Base-by-base conservation (phyloP, 2,888 invertebrate species). In the Rhingia rostrata region DNA sequence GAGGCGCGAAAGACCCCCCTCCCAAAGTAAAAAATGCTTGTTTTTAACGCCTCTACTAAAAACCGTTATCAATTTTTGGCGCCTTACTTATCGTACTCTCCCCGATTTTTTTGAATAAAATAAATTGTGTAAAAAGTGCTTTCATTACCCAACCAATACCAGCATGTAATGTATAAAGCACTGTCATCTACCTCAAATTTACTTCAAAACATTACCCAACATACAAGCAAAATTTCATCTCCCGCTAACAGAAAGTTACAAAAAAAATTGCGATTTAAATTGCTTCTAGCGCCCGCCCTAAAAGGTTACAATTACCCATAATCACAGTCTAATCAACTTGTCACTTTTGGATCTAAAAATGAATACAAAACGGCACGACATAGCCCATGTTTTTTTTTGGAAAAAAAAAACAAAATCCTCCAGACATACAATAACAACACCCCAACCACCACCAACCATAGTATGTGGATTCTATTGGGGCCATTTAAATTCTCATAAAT, bases 401-500 rank as follows among this genome's bases (percentile, higher is more conserved):
- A n/a, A n/a, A n/a, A n/a, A n/a, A n/a, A 77, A 77, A 82, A 77
- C 72, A 77, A 60, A 82, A 72, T 66, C 72, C 43, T 58, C 69
- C 37, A 70, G 49, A 58, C 70, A 41, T n/a, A 47, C 22, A 53
- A 33, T 14, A 64, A 41, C 51, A 41, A 41, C n/a, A n/a, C 37
- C 9, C 14, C 39, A 22, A 35, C 39, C 56, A 56, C 41, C 51
- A 43, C 41, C 49, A 49, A 10, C 49, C 49, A 9, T 35, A 12
- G 63, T 54, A 54, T 41, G 35, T 49, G 22, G 22, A 53, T 67
- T 54, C 75, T 58, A 75, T 72, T 78, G 77, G 64, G 66, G 66
- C 72, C 60, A 82, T 78, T 82, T 78, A 73, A 78, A 82, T 82
- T 82, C 78, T 33, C 77, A 78, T 82, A 78, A 82, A 82, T 82